Base-by-base conservation (phyloP, 2,797 vertebrate genomes). In the Molossus molossus region DNA sequence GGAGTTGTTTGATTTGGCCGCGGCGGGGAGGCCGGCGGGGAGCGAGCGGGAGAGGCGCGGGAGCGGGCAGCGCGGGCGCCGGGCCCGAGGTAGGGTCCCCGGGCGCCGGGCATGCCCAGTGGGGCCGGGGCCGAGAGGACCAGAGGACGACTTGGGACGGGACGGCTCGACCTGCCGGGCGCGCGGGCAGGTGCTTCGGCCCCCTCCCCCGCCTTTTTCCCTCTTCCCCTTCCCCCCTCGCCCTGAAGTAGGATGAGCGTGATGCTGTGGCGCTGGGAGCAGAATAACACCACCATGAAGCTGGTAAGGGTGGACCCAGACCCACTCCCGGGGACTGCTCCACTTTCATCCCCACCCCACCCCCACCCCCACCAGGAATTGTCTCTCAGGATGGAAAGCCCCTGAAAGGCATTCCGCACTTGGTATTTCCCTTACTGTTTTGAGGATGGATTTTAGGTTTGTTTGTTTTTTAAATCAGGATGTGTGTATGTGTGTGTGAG, bases 251-350 rank as follows among this genome's bases (percentile, higher is more conserved):
- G 98, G 95, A 99, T 99, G 99, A 99, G 98, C 98, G 95, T 98
- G 98, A 99, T 99, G 99, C 98, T 99, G 97, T 99, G 99, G 98
- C 99, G 99, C 96, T 99, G 99, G 99, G 99, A 99, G 27, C 99
- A 99, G 96, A 99, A 99, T 98, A 99, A 98, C 98, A 97, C 97
- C 98, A 98, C 99, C 98, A 99, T 99, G 99, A 99, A 99, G 97
- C 99, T 99, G 99, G 99, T 99, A 99, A 98, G 98, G 97, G 57
- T 25, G 96, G 37, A 8, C 15, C 0, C 18, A 25, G 82, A 80
- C 73, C 65, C 73, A 4, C 11, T 55, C 69, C 29, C 9, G 5
- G 85, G 81, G 29, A 1, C 79, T 15, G 60, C 67, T 65, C 64
- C 53, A 60, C 92, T 92, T 90, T 40, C 58, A 25, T 14, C 27